Evolutionary conservation across 2,888 invertebrate genomes (phyloP), one percentile per base, ranked within the genome.

Genomic region (Drosophila bunnanda): DNA sequence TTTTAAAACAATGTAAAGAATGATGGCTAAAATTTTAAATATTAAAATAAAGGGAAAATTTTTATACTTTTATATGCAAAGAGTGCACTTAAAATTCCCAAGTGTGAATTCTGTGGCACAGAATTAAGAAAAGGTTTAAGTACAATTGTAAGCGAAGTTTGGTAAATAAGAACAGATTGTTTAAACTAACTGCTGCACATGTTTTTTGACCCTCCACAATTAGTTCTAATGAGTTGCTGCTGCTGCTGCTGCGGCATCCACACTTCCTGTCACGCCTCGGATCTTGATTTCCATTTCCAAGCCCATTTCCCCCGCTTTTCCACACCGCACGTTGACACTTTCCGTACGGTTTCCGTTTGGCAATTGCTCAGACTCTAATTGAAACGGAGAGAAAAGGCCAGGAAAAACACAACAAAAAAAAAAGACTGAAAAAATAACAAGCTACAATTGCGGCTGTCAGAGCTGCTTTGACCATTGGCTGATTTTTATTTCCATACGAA

Each of bases 141-240:
- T 30, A 1, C 9, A 28, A 28, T 30, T 8, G 7, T 30, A 1
- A 30, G 30, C n/a, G n/a, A n/a, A n/a, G n/a, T n/a, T n/a, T n/a
- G n/a, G n/a, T n/a, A n/a, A n/a, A n/a, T n/a, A n/a, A n/a, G n/a
- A n/a, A n/a, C n/a, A n/a, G n/a, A n/a, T n/a, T n/a, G n/a, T n/a
- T n/a, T n/a, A n/a, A n/a, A n/a, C n/a, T n/a, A n/a, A n/a, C n/a
- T n/a, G n/a, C n/a, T n/a, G n/a, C n/a, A n/a, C n/a, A n/a, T n/a
- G n/a, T n/a, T n/a, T n/a, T n/a, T n/a, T n/a, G 61, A 46, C 82
- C 62, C 25, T n/a, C 38, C 43, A 64, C 84, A 88, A 88, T 83
- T 88, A 83, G 89, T 88, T 83, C 82, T 88, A 81, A 83, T 80
- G 81, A 83, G 84, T 78, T 59, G 81, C 41, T 57, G 55, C 48